These are phyloP conservation scores for Parazoanthus darwini DNA, from an alignment of 92 coral and sea anemone genomes.

Conservation along the genomic window DNA sequence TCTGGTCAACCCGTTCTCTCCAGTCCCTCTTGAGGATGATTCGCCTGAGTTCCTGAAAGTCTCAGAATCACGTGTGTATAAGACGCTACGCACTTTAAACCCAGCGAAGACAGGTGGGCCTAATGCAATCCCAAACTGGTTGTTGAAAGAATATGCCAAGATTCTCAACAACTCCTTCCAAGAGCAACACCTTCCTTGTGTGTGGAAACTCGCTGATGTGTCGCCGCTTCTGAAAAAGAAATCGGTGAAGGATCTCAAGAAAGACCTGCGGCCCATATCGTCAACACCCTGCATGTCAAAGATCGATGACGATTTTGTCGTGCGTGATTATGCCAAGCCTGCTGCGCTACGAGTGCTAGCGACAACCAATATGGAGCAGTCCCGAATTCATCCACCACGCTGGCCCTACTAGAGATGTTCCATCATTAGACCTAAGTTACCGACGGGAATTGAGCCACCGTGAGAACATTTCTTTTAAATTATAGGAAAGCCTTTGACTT, in stretches of 20 bases:
- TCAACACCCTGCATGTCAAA: neutral
- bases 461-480: too few relatives aligned
- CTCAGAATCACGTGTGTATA: slow-evolving; percentile 4
- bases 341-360: too few relatives aligned
- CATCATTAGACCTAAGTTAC: too few relatives aligned
- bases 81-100: slow-evolving; percentile 22
- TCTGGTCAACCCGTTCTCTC: neutral
- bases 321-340: too few relatives aligned
- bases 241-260: too few relatives aligned
- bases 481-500: too few relatives aligned
- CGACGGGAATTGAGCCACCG: too few relatives aligned
- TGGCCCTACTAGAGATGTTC: too few relatives aligned
- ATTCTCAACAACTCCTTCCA: slow-evolving; percentile 20
- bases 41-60: slow-evolving; percentile 11
- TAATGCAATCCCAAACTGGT: slow-evolving; percentile 35
- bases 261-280: neutral
- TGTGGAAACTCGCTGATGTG: slow-evolving; percentile 14
- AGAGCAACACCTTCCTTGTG: slow-evolving; percentile 36
- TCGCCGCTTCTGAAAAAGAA: too few relatives aligned
- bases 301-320: neutral
- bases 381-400: too few relatives aligned
- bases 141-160: slow-evolving; percentile 39
- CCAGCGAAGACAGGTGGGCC: slow-evolving; percentile 39
- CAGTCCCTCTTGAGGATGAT: neutral
- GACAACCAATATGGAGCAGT: too few relatives aligned